Conservation (phyloP, 2,113 vertebrate genomes). For the Ciconia maguari region DNA sequence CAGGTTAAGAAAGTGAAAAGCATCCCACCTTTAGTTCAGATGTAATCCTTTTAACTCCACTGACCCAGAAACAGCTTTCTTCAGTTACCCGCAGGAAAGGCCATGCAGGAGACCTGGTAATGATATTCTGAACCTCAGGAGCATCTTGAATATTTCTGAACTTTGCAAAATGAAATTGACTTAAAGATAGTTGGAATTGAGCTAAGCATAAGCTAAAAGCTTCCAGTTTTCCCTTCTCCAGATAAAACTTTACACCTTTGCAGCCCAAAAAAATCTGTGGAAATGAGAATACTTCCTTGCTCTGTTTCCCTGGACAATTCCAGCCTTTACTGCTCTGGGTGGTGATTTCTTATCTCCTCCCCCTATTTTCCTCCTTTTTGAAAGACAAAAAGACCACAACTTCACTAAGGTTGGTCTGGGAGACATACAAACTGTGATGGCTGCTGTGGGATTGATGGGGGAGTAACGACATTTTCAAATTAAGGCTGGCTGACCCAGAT, state of each 20-base stretch:
- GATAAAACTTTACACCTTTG: not conserved
- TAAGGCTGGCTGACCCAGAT: constrained; percentile 25
- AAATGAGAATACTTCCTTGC: not conserved
- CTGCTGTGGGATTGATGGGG: constrained; percentile 21
- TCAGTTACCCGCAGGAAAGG: not conserved
- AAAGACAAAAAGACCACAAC: not conserved
- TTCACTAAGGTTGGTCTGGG: not conserved
- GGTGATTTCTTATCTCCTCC: not conserved
- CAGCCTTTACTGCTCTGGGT: not conserved
- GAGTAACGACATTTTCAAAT: constrained; percentile 47
- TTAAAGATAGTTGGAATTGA: not conserved
- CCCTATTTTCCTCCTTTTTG: not conserved
- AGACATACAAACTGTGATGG: not conserved
- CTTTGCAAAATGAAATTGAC: not conserved
- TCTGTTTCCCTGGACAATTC: not conserved
- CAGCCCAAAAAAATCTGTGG: not conserved
- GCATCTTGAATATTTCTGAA: not conserved
- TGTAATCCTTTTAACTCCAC: not conserved
- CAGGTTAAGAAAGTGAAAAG: not conserved
- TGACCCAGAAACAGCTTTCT: not conserved
- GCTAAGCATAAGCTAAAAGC: not conserved
- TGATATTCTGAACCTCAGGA: not conserved
- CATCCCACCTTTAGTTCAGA: not conserved
- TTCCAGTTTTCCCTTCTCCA: not conserved
- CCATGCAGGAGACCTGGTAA: fast-evolving